Base-by-base conservation (phyloP, 2,113 vertebrate species). In the Alexandromys fortis region DNA sequence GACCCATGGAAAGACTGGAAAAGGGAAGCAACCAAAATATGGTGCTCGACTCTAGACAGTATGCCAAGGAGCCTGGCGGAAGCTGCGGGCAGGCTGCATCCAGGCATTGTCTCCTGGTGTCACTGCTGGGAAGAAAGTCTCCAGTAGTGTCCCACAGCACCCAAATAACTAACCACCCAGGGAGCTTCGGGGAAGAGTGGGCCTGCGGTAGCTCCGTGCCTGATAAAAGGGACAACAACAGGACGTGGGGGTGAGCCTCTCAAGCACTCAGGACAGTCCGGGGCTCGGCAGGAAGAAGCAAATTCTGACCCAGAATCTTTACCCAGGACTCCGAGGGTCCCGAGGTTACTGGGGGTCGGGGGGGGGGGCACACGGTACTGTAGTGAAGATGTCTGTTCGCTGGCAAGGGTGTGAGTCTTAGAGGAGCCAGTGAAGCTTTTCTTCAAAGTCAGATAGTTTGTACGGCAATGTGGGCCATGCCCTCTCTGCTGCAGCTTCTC, bases 261-360 rank as follows among this genome's bases (percentile, higher is more conserved):
- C 9, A 42, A 86, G 63, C 3, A 33, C 0, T 3, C 0, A 35
- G 11, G 35, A 70, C 42, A 49, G 22, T 42, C 65, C 75, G 85
- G 42, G 65, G 55, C n/a, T 0, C 42, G 73, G 33, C 33, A 89
- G 30, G n/a, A 90, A 13, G 30, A 45, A 82, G 17, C 42, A 17
- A 55, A 52, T n/a, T 1, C 45, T 58, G 28, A 61, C 17, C 22
- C 30, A 28, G 87, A 17, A 47, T 28, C 49, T 72, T 28, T 5
- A 42, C 26, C 72, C 19, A 1, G 9, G 55, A 67, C 35, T 75
- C 2, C 0, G 3, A 7, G 67, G 8, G 6, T 4, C 52, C 42
- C 0, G 30, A 67, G 68, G 58, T 11, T 65, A 30, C 63, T 49
- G 47, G 49, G 49, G 49, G 47, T n/a, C n/a, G n/a, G n/a, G 10